A percentile compares a stretch with the other conserved stretches of the same genome.
Conservation (phyloP, 2,797 vertebrate species). For the Huso huso region DNA sequence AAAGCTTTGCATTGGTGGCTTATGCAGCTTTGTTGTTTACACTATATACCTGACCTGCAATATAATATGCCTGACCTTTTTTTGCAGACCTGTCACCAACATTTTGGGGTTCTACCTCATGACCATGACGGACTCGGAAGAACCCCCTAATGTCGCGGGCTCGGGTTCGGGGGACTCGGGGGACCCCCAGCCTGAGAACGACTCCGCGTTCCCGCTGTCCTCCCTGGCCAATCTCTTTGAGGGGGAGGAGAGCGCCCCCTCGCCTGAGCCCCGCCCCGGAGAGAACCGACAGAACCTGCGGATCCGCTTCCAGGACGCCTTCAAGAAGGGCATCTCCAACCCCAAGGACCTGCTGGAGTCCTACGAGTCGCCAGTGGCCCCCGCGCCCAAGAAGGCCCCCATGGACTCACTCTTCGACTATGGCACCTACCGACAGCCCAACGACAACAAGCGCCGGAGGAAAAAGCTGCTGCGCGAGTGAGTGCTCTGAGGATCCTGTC, state of each 20-base stretch:
- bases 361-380: constrained; percentile 76
- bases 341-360: constrained; percentile 82
- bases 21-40: too few relatives aligned
- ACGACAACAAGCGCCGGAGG: constrained; percentile 74
- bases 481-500: constrained; percentile 29
- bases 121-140: constrained; percentile 59
- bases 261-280: constrained; percentile 38
- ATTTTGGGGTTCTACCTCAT: constrained; percentile 40
- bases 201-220: constrained; percentile 65
- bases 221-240: constrained; percentile 81
- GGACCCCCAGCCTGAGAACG: constrained; percentile 50
- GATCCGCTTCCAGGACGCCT: constrained; percentile 90
- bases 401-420: constrained; percentile 97
- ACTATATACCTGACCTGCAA: too few relatives aligned
- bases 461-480: constrained; percentile 76
- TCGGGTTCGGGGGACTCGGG: constrained; percentile 39
- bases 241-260: constrained; percentile 55
- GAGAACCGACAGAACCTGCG: constrained; percentile 77
- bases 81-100: not conserved
- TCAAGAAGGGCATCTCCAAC: constrained; percentile 83
- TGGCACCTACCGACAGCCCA: constrained; percentile 72
- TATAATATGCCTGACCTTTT: too few relatives aligned
- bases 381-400: constrained; percentile 84
- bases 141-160: constrained; percentile 18
- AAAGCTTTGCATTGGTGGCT: too few relatives aligned